Base-by-base conservation (phyloP, 2,113 vertebrate genomes). In the Phocoena phocoena region DNA sequence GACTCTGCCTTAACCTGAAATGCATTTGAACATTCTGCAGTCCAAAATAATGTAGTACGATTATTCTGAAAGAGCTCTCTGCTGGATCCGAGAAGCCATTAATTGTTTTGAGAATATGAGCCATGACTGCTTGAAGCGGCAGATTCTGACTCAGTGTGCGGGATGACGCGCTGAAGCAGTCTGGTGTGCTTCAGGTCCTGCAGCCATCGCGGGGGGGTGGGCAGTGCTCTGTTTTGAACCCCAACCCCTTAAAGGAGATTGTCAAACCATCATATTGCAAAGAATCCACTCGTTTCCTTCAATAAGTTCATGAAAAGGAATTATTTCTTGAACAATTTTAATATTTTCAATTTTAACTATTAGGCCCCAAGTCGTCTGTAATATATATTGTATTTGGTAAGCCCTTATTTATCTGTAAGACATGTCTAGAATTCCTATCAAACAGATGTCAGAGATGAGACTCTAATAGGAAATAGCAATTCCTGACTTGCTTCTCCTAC, bases 241-340 rank as follows among this genome's bases (percentile, higher is more conserved):
- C 33, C 62, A 89, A 26, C 50, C 67, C 28, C 62, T 26, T 95
- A 76, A 88, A 81, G 25, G 85, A 33, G 50, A 53, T 41, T 93
- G 31, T 44, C 62, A 89, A 11, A 33, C 1, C 13, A 21, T 65
- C 18, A 53, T 70, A 83, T 33, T 86, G 12, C 53, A 58, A 74
- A 79, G 11, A 89, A 21, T 86, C 36, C 47, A n/a, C 80, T 93
- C 12, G 28, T 31, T 90, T 62, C 33, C 33, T 83, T 71, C 86
- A 18, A 26, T 83, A 83, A 67, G 4, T 94, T 89, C 89, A 82
- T 3, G 18, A 92, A 82, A 28, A 90, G 26, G 47, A 82, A 79
- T 96, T 82, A 50, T 89, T 96, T 96, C 44, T 85, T 92, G 18
- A 67, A 53, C 41, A 6, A 2, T 80, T 97, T 81, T 17, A 89